Percentiles rank a stretch among this genome's conserved stretches.
These are phyloP conservation scores for Bombus pyrosoma DNA, from an alignment of 1,140 invertebrate species.

Conservation along the genomic window DNA sequence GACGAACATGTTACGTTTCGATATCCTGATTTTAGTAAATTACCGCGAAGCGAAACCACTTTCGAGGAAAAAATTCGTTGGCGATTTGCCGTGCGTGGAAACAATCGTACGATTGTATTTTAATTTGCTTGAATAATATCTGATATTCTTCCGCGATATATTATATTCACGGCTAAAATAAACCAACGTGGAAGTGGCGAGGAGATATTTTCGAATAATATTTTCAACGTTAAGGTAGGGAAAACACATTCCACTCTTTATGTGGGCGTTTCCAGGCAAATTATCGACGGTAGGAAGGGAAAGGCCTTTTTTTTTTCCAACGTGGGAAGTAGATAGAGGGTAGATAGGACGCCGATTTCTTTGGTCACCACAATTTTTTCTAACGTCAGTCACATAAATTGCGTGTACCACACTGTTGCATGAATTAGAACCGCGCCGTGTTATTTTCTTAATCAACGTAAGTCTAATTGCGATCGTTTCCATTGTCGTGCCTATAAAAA, in stretches of 20 bases:
- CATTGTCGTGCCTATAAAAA: not conserved
- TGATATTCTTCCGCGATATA: not conserved
- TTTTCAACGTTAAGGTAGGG: not conserved
- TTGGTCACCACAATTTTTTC: not conserved
- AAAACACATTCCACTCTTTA: not conserved
- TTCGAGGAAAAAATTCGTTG: constrained; percentile 30
- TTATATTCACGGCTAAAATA: not conserved
- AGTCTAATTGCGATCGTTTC: not conserved
- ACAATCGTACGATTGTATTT: not conserved
- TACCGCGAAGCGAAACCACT: constrained; percentile 29
- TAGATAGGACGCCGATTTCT: constrained; percentile 17
- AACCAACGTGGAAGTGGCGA: not conserved
- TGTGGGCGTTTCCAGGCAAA: constrained; percentile 19
- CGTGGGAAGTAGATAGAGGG: constrained; percentile 4
- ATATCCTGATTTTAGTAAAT: constrained; percentile 15
- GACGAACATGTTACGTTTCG: not conserved
- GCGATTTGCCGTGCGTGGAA: constrained; percentile 7
- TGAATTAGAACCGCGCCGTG: not conserved
- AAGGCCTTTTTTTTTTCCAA: not conserved
- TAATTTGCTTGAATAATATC: constrained; percentile 5
- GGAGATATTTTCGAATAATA: not conserved
- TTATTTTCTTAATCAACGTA: constrained; percentile 5
- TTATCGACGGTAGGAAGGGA: not conserved
- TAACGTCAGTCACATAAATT: not conserved
- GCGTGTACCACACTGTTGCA: not conserved